Percentiles rank a stretch among this genome's conserved stretches.
phyloP scores from a whole-genome alignment of 2,113 vertebrate genomes.

The Melanerpes aurifrons region DNA sequence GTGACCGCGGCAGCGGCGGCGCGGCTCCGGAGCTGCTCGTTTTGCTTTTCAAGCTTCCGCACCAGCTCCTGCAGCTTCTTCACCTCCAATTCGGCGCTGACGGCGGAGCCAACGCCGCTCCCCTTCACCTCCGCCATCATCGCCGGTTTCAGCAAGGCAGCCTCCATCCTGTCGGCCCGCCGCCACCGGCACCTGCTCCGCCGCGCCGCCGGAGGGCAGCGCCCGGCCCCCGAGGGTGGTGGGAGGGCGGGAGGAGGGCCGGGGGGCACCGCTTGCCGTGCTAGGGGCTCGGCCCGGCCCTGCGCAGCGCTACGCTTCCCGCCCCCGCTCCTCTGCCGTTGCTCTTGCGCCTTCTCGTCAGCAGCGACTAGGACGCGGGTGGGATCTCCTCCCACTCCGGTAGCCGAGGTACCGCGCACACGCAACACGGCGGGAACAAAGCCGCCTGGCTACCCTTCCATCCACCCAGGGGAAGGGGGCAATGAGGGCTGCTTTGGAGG shows the following conservation, averaged over 20 bases:
- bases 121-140: slow-evolving; percentile 83
- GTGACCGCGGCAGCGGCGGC: slow-evolving; percentile 78
- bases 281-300: background rate
- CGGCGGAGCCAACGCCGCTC: slow-evolving; percentile 75
- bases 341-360: slow-evolving; percentile 47
- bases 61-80: slow-evolving; percentile 95
- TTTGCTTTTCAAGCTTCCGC: slow-evolving; percentile 91
- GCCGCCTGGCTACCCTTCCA: slow-evolving; percentile 32
- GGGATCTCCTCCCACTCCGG: slow-evolving; percentile 76
- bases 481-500: background rate
- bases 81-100: slow-evolving; percentile 93
- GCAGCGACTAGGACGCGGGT: slow-evolving; percentile 26
- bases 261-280: background rate
- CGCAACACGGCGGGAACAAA: slow-evolving; percentile 78
- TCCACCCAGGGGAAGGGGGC: background rate
- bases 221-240: background rate
- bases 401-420: slow-evolving; percentile 25
- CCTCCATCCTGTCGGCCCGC: slow-evolving; percentile 66
- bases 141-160: slow-evolving; percentile 74
- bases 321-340: background rate
- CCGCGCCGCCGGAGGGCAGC: background rate
- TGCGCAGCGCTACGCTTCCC: background rate
- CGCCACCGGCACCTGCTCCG: background rate
- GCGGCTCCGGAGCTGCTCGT: slow-evolving; percentile 90
- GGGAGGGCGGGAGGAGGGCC: background rate